A percentile compares a stretch with the other conserved stretches of the same genome.
These are phyloP conservation scores for Cardiocondyla obscurior DNA, from an alignment of 1,140 invertebrate genomes.

Conservation along the genomic window DNA sequence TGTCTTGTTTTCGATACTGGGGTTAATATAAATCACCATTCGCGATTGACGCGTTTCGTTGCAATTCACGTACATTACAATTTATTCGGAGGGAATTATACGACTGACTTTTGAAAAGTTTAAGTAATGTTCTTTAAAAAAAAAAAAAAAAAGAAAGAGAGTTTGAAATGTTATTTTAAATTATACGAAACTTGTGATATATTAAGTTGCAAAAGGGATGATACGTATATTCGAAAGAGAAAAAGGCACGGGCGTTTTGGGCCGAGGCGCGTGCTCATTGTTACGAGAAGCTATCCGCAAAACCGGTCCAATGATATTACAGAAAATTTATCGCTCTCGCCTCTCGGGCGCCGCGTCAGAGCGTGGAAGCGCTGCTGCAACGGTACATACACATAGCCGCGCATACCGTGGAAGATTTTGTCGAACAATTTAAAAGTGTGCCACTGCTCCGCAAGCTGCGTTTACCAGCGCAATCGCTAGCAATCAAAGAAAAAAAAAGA, in stretches of 20 bases:
- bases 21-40: slow-evolving; percentile 54
- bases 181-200: background rate
- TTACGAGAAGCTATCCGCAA: slow-evolving; percentile 41
- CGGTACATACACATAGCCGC: background rate
- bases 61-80: too few relatives aligned
- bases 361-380: background rate
- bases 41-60: background rate
- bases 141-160: too few relatives aligned
- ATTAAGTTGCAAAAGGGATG: background rate
- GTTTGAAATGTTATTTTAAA: background rate
- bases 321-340: slow-evolving; percentile 49
- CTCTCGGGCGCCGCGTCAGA: background rate
- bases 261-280: slow-evolving; percentile 3
- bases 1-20: background rate
- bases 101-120: background rate
- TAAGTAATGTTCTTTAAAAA: too few relatives aligned
- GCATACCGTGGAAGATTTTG: background rate
- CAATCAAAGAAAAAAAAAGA: slow-evolving; percentile 24
- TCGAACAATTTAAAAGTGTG: slow-evolving; percentile 1
- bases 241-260: background rate
- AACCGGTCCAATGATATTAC: slow-evolving; percentile 58
- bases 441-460: background rate
- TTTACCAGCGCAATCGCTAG: background rate
- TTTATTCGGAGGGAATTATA: background rate
- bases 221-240: slow-evolving; percentile 3